A percentile compares a stretch with the other conserved stretches of the same genome.
Conservation (phyloP, 1,140 invertebrate genomes). For the Capitella teleta region DNA sequence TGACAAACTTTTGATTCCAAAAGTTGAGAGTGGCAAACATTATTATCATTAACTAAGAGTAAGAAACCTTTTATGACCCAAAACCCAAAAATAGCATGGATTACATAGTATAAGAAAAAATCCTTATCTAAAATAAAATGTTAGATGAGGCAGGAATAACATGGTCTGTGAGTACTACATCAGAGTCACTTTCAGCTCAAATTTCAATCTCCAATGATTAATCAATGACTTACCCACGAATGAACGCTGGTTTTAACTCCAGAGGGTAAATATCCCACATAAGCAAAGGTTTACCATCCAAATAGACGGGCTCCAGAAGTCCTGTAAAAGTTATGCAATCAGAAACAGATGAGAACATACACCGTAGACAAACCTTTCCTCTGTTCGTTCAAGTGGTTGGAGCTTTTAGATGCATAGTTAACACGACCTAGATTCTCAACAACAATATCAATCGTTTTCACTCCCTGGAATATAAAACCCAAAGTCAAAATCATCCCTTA, state of each 20-base stretch:
- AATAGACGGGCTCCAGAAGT: not conserved
- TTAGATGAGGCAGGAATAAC: too few species aligned
- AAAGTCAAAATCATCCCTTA: too few species aligned
- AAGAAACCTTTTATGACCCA: not conserved
- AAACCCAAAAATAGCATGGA: not conserved
- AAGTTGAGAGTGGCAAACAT: too few species aligned
- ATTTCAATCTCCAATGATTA: not conserved
- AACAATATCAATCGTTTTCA: constrained; percentile 38
- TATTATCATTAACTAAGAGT: too few species aligned
- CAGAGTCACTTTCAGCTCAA: too few species aligned
- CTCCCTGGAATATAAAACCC: too few species aligned
- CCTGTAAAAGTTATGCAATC: not conserved
- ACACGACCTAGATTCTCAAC: constrained; percentile 52
- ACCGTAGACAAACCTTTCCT: constrained; percentile 41
- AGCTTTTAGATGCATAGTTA: constrained; percentile 47
- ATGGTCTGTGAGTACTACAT: too few species aligned
- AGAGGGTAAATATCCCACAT: not conserved
- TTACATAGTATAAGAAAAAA: not conserved
- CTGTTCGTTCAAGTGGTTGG: constrained; percentile 35
- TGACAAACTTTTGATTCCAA: too few species aligned
- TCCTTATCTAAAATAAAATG: not conserved
- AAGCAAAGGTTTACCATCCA: not conserved
- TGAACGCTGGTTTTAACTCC: not conserved
- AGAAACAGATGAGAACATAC: not conserved
- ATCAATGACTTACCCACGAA: not conserved